phyloP scores from a whole-genome alignment of 2,113 vertebrate species.

The Menidia beryllina region DNA sequence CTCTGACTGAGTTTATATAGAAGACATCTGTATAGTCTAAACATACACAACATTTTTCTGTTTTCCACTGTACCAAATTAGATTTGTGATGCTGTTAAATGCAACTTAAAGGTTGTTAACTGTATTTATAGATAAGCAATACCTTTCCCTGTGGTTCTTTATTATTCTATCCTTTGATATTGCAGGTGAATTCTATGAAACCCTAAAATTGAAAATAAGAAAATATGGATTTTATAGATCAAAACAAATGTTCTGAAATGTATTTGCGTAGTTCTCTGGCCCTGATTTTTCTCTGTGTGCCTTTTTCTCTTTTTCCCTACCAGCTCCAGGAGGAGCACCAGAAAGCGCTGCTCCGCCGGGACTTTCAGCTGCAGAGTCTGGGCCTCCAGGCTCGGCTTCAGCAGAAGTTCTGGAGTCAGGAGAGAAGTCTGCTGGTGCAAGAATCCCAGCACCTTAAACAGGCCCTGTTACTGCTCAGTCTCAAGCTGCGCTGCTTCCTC shows the following conservation, averaged over 20 bases:
- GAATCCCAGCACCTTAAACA: conserved; percentile 97
- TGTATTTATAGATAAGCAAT: too few relatives aligned
- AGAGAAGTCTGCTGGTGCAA: conserved; percentile 93
- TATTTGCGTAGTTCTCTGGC: not conserved
- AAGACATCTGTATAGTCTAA: too few relatives aligned
- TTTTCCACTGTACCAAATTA: too few relatives aligned
- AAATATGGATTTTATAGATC: not conserved
- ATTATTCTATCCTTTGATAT: too few relatives aligned
- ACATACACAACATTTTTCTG: too few relatives aligned
- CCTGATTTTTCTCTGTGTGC: not conserved
- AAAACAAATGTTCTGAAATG: not conserved
- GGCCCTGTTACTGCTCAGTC: conserved; percentile 92
- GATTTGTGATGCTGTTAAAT: too few relatives aligned
- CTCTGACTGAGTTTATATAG: too few relatives aligned
- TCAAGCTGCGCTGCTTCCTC: conserved; percentile 98
- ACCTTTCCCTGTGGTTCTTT: too few relatives aligned
- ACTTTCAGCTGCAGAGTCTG: conserved; percentile 96
- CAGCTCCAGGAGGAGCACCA: conserved; percentile 96
- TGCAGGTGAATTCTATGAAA: too few relatives aligned
- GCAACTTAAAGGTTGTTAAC: too few relatives aligned
- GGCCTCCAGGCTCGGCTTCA: conserved; percentile 93
- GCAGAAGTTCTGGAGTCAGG: conserved; percentile 95
- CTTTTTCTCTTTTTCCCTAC: not conserved
- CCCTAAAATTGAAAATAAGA: too few relatives aligned
- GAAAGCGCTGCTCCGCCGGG: conserved; percentile 89